Conservation (phyloP, 2,797 vertebrate species). For the Lepus townsendii region DNA sequence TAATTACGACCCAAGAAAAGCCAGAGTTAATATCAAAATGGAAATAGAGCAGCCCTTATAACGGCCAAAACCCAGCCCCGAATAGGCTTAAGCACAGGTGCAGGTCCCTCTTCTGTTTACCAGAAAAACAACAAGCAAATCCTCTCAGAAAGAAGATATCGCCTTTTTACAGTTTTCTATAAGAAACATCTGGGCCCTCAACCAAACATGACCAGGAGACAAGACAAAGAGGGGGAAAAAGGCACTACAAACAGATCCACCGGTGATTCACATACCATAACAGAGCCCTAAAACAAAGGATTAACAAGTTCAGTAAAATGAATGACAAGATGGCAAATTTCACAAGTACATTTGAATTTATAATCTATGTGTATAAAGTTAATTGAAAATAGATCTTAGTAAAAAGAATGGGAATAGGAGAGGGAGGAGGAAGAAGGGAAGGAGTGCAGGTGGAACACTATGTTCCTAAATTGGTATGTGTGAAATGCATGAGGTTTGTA, state of each 20-base stretch:
- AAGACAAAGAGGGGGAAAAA: neutral
- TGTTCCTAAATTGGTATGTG: no score
- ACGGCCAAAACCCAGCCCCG: neutral
- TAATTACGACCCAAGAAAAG: neutral
- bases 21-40: neutral
- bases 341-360: neutral
- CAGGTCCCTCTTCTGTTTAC: neutral
- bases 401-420: no score
- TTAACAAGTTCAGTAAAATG: neutral
- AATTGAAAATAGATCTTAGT: no score
- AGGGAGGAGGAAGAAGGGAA: no score
- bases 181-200: neutral
- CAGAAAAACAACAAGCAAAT: neutral
- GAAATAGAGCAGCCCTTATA: accelerated
- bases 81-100: neutral
- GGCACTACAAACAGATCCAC: neutral
- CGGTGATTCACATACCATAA: neutral
- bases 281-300: neutral
- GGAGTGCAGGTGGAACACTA: no score
- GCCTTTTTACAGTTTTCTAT: neutral
- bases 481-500: no score
- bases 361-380: neutral
- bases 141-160: neutral
- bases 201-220: neutral
- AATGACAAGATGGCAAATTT: neutral